A percentile compares a stretch with the other conserved stretches of the same genome.
These are phyloP conservation scores for Xestia xanthographa DNA, from an alignment of 2,888 invertebrate genomes.

Conservation along the genomic window DNA sequence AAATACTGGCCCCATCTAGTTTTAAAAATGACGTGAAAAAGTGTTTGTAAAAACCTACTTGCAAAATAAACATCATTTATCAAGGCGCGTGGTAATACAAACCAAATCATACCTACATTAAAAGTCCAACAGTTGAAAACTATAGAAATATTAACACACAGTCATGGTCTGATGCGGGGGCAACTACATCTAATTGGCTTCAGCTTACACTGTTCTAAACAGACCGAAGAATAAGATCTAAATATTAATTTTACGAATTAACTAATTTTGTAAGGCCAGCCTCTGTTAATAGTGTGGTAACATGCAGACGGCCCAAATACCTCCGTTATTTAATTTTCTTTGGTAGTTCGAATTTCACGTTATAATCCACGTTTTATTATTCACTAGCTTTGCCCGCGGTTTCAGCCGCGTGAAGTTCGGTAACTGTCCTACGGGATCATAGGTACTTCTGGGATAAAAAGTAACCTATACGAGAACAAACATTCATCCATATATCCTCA, in stretches of 20 bases:
- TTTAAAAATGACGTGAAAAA: too few relatives aligned
- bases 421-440: too few relatives aligned
- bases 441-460: too few relatives aligned
- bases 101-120: background rate
- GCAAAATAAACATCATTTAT: too few relatives aligned
- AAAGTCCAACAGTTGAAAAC: slow-evolving; percentile 23
- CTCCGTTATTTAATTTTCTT: slow-evolving; percentile 53
- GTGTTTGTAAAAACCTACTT: too few relatives aligned
- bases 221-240: slow-evolving; percentile 74
- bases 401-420: too few relatives aligned
- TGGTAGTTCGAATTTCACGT: background rate
- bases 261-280: slow-evolving; percentile 62
- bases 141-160: slow-evolving; percentile 52
- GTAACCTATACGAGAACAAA: too few relatives aligned
- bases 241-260: slow-evolving; percentile 64
- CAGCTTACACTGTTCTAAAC: slow-evolving; percentile 71
- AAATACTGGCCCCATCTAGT: too few relatives aligned
- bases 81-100: background rate
- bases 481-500: too few relatives aligned
- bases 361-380: background rate
- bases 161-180: slow-evolving; percentile 73
- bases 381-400: too few relatives aligned
- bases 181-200: slow-evolving; percentile 74
- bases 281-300: slow-evolving; percentile 44
- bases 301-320: slow-evolving; percentile 26